Conservation (phyloP, 2,888 invertebrate species). For the Yponomeuta sedellus region DNA sequence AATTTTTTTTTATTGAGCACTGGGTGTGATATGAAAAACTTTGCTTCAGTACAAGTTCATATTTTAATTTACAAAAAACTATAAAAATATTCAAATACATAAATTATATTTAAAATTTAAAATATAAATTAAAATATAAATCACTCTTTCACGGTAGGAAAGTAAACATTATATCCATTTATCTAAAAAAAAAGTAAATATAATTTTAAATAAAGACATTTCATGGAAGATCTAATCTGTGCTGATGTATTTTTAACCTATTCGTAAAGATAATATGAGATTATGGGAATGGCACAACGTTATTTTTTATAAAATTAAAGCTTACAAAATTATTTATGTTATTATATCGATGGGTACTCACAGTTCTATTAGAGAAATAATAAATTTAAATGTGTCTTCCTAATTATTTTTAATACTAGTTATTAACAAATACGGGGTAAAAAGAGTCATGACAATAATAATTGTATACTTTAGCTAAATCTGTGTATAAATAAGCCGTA, state of each 20-base stretch:
- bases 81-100: too few relatives aligned
- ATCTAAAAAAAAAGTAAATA: neutral
- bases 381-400: neutral
- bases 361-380: slow-evolving; percentile 3
- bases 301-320: slow-evolving; percentile 26
- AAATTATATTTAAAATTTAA: too few relatives aligned
- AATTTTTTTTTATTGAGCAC: slow-evolving; percentile 14
- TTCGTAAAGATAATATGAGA: slow-evolving; percentile 39
- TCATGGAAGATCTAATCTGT: slow-evolving; percentile 1
- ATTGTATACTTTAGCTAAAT: slow-evolving; percentile 2
- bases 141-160: too few relatives aligned
- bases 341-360: slow-evolving; percentile 11
- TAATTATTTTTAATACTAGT: neutral
- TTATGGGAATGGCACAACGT: slow-evolving; percentile 32
- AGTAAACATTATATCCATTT: too few relatives aligned
- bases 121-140: too few relatives aligned
- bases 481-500: neutral
- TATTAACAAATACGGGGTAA: neutral
- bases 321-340: slow-evolving; percentile 19
- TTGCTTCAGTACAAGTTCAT: slow-evolving; percentile 21
- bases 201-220: slow-evolving; percentile 4
- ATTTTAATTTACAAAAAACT: neutral
- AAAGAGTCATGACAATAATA: neutral
- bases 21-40: slow-evolving; percentile 24
- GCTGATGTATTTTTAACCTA: slow-evolving; percentile 21